These are phyloP conservation scores for Aphelinus atriplicis DNA, from an alignment of 1,140 invertebrate species.

Conservation along the genomic window DNA sequence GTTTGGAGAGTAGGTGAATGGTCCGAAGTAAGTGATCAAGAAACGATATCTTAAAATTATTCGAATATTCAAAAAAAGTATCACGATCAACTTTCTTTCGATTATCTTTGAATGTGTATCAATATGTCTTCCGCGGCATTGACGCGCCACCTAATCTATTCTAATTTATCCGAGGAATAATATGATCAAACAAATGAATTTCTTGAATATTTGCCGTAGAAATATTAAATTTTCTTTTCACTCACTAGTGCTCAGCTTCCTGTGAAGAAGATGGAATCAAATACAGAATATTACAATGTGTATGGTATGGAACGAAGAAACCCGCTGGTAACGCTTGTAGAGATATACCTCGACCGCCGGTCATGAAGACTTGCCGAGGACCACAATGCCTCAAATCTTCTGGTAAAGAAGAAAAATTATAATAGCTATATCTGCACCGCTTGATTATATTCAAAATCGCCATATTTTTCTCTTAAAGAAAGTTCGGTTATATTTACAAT, in stretches of 20 bases:
- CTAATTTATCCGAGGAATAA: too few relatives aligned
- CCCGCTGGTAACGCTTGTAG: conserved; percentile 84
- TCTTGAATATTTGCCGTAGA: too few relatives aligned
- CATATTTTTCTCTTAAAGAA: too few relatives aligned
- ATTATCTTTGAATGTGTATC: background rate
- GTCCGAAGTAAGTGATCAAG: conserved; percentile 78
- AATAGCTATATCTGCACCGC: background rate
- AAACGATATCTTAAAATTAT: conserved; percentile 13
- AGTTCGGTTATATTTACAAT: too few relatives aligned
- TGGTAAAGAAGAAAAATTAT: conserved; percentile 45
- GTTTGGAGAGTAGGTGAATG: conserved; percentile 87
- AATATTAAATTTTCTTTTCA: background rate
- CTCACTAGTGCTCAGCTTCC: conserved; percentile 77
- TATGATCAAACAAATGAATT: too few relatives aligned
- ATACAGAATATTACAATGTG: conserved; percentile 86
- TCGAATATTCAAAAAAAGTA: background rate
- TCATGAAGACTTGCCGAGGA: conserved; percentile 80
- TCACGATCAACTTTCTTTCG: background rate
- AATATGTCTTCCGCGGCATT: background rate
- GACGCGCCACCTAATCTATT: too few relatives aligned
- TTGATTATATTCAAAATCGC: too few relatives aligned
- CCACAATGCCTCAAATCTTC: conserved; percentile 68
- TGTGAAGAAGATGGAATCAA: conserved; percentile 81
- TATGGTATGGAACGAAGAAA: conserved; percentile 85
- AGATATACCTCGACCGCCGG: conserved; percentile 76